These are phyloP conservation scores for Acropora yongei DNA, from an alignment of 64 coral and sea anemone species.

Conservation along the genomic window DNA sequence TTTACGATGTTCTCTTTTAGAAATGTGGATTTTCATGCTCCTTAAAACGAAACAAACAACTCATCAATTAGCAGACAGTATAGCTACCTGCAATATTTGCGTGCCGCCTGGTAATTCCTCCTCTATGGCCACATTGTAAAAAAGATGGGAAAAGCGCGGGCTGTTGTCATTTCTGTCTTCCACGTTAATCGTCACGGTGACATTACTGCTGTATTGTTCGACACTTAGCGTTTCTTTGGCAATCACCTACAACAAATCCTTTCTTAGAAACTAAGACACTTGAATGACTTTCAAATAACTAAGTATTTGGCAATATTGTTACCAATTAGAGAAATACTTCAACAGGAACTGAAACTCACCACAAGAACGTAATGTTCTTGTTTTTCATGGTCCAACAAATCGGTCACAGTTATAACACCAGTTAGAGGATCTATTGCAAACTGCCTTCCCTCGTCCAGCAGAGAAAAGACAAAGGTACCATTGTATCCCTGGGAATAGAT, in stretches of 20 bases:
- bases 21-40: too few relatives aligned
- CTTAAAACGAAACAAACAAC: too few relatives aligned
- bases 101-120: constrained; percentile 14
- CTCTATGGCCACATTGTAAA: neutral
- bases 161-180: constrained; percentile 66
- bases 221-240: constrained; percentile 31
- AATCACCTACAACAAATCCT: neutral
- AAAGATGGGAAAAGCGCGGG: neutral
- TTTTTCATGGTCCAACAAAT: constrained; percentile 50
- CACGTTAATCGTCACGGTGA: constrained; percentile 31
- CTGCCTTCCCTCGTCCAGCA: neutral
- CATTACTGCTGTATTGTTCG: constrained; percentile 28
- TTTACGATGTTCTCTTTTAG: too few relatives aligned
- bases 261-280: neutral
- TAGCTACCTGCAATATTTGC: neutral
- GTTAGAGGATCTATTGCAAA: constrained; percentile 21
- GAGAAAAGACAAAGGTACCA: neutral
- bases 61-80: too few relatives aligned
- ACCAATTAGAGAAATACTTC: neutral
- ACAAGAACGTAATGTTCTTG: constrained; percentile 23
- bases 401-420: constrained; percentile 37
- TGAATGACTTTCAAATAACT: too few relatives aligned
- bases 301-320: too few relatives aligned
- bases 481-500: constrained; percentile 11
- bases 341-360: neutral